Evolutionary conservation across 2,888 invertebrate genomes (phyloP), one percentile per base, ranked within the genome.

Genomic region (Sycophila texana): DNA sequence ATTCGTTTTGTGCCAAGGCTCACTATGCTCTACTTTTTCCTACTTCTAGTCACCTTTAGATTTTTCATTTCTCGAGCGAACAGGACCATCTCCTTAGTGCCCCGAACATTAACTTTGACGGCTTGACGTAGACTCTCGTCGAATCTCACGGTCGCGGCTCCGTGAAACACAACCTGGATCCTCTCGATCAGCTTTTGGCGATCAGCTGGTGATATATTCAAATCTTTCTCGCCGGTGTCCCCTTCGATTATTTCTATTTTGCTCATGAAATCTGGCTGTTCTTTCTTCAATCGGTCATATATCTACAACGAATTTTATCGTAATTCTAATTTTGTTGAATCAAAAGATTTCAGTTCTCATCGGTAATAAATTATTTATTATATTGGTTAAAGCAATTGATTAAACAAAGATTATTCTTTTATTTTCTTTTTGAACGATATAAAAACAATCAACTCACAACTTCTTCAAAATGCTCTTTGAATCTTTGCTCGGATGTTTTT

Each of bases 131-230:
- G 89, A 51, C 92, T 92, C 86, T 95, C 95, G 86, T 95, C 95
- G 86, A 96, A 96, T 83, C 93, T 92, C 13, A 96, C 94, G 0
- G 95, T 95, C 2, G 95, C 96, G 0, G 96, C 96, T 51, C 93
- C 94, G 87, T 96, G 96, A 87, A 96, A 93, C 16, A 96, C 93
- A 16, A 95, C 91, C 71, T 92, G 90, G 0, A 94, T 93, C 81
- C 93, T 92, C n/a, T 92, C 89, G 16, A 85, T 85, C 14, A 93
- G 82, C 12, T 87, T 83, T 63, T 90, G 84, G 74, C 92, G 92
- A 83, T 93, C 91, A 53, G 92, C 90, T 2, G 87, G 84, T 39
- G 90, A 91, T 20, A 94, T 83, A 5, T 93, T 93, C 47, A 94
- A 86, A 82, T 92, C 91, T 0, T 91, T 90, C 66, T 89, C 84